phyloP scores from a whole-genome alignment of 2,113 vertebrate species.

The Cebus imitator region DNA sequence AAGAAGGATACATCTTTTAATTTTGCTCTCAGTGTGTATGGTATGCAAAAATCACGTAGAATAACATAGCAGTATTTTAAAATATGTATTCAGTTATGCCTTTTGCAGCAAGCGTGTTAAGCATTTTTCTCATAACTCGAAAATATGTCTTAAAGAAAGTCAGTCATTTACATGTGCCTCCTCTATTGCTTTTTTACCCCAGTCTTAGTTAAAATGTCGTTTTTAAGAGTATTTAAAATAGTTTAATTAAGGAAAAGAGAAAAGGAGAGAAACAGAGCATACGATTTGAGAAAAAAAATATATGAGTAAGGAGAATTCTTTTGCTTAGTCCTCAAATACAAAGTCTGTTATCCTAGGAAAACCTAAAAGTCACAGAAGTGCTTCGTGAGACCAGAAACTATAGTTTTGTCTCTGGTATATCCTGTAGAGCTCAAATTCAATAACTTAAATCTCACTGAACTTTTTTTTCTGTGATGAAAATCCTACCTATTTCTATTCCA shows the following conservation, averaged over 20 bases:
- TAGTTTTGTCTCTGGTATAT: background rate
- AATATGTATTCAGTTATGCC: background rate
- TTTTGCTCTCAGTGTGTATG: background rate
- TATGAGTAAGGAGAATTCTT: background rate
- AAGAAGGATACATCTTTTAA: background rate
- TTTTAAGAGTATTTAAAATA: background rate
- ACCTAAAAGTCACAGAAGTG: background rate
- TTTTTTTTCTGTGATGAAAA: background rate
- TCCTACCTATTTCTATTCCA: background rate
- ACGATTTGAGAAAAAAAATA: background rate
- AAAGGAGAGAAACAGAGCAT: background rate
- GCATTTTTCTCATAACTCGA: conserved; percentile 1
- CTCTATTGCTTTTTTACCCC: background rate
- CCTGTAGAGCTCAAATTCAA: background rate
- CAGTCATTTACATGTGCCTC: background rate
- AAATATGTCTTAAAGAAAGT: background rate
- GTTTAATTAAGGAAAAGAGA: background rate
- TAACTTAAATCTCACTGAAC: background rate
- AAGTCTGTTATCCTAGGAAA: background rate
- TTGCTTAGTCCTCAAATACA: background rate
- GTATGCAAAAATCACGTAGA: background rate
- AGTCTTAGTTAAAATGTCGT: background rate
- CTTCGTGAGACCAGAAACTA: background rate
- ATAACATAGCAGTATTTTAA: background rate
- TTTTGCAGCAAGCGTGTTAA: background rate